Conservation (phyloP, 2,888 invertebrate genomes). For the Nasonovia ribisnigri region DNA sequence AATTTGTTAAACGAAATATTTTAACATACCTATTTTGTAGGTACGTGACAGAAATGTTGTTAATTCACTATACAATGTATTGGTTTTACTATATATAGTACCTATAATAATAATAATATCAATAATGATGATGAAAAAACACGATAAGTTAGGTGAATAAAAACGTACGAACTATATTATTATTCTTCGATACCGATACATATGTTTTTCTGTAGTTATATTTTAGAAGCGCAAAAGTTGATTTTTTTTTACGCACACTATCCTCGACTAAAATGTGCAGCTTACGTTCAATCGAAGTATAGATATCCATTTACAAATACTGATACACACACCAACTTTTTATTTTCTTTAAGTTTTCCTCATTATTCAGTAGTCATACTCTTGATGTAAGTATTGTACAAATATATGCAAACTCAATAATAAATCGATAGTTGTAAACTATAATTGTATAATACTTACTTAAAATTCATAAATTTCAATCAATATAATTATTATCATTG, state of each 20-base stretch:
- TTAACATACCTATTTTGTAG: not conserved
- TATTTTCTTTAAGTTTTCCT: not conserved
- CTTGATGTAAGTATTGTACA: not conserved
- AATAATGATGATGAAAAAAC: not conserved
- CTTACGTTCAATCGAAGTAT: not conserved
- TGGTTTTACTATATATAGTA: not conserved
- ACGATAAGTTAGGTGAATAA: not conserved
- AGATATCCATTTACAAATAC: not conserved
- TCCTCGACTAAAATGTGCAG: not conserved
- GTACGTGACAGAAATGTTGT: not conserved
- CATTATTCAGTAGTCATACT: not conserved
- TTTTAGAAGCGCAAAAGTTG: not conserved
- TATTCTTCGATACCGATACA: not conserved
- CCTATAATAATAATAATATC: not conserved
- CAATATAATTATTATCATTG: not conserved
- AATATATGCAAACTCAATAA: not conserved
- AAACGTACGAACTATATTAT: conserved; percentile 5
- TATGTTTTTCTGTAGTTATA: not conserved
- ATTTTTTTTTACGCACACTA: not conserved
- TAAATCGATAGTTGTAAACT: not conserved
- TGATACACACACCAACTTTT: not conserved
- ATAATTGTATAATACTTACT: not conserved
- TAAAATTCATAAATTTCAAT: not conserved
- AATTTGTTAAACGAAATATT: not conserved
- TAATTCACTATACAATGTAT: not conserved